Evolutionary conservation across 2,888 invertebrate species (phyloP), one percentile per base, ranked within the genome.

Genomic region (Empis livida): DNA sequence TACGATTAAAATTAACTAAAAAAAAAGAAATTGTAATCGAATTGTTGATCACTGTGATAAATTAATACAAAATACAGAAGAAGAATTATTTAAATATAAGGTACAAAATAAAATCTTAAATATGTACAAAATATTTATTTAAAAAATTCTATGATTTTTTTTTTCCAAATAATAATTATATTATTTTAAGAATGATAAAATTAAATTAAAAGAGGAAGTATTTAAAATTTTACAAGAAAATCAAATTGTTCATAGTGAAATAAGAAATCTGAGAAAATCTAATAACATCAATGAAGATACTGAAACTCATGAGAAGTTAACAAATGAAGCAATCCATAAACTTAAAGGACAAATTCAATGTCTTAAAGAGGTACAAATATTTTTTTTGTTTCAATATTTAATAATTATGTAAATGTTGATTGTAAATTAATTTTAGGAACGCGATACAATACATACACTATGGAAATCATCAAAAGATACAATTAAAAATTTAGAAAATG

Each of bases 401-500:
- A 38, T 20, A 38, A 13, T 23, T 32, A 10, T 5, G 8, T 35
- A 35, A n/a, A 35, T n/a, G 3, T 35, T 13, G 8, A 4, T 35
- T 32, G 5, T 35, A 11, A 17, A n/a, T 42, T 10, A 14, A 10
- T 35, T 15, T 43, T 58, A 79, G 74, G 85, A 86, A 68, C 78
- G 82, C 56, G 76, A 79, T 44, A 78, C 79, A 0, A 68, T 80
- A 3, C 71, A 75, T 42, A 73, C 77, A 15, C 61, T 85, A 32
- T 84, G 83, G 79, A 78, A 79, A 61, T 78, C 77, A 50, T 76
- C 82, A 0, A 70, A 82, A 50, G 76, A 76, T 58, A 79, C 80
- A 0, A 78, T 84, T 43, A 76, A 78, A 35, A 73, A 74, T 43
- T 68, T 85, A 48, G 84, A 86, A 59, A 73, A 72, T 16, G 82